These are phyloP conservation scores for Tangara arthus DNA, from an alignment of 2,797 vertebrate genomes.

Conservation along the genomic window DNA sequence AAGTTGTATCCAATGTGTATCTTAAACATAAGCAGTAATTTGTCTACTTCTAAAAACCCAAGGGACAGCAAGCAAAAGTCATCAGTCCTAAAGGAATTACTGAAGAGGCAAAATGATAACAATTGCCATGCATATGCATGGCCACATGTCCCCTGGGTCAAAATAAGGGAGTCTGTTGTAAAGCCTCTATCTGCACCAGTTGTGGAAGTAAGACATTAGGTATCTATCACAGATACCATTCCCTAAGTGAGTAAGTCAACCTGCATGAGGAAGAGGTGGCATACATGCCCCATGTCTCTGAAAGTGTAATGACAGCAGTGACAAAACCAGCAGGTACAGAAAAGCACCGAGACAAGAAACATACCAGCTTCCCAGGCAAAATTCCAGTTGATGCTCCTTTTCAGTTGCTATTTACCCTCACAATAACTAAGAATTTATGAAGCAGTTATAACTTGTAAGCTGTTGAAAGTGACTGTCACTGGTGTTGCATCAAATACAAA, in stretches of 20 bases:
- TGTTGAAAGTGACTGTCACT: not conserved
- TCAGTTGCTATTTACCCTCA: not conserved
- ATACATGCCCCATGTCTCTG: fast-evolving
- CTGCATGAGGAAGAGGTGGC: not conserved
- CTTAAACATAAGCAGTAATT: constrained; percentile 55
- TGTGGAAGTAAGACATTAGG: not conserved
- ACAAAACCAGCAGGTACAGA: not conserved
- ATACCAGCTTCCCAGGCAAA: not conserved
- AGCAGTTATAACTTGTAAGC: not conserved
- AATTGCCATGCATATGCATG: not conserved
- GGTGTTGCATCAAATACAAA: not conserved
- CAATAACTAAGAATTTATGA: not conserved
- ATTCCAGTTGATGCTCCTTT: not conserved
- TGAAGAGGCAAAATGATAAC: not conserved
- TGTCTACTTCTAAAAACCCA: constrained; percentile 24
- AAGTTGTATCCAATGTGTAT: constrained; percentile 71
- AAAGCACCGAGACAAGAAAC: not conserved
- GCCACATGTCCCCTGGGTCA: not conserved
- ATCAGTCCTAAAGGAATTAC: not conserved
- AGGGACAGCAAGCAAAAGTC: constrained; percentile 43
- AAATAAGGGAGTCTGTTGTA: not conserved
- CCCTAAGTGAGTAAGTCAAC: not conserved
- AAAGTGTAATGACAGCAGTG: not conserved
- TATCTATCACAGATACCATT: not conserved
- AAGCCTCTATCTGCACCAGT: not conserved